Evolutionary conservation across 1,140 invertebrate species (phyloP).

Genomic region (Homalodisca vitripennis): DNA sequence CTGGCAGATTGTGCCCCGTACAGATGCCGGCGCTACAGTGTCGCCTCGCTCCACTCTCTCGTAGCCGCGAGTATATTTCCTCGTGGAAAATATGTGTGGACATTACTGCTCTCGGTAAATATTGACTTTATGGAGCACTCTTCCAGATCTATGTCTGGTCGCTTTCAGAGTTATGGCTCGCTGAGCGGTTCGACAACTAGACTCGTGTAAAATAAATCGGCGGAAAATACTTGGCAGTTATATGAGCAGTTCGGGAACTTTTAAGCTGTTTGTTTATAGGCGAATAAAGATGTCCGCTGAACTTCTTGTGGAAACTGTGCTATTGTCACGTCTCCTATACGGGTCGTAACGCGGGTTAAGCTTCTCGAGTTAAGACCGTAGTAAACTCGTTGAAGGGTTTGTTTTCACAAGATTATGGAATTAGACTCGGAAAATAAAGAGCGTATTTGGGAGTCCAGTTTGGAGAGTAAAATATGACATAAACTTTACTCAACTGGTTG

Average conservation of each 20-base stretch:
- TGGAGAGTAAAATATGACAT: too few relatives aligned
- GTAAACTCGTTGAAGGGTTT: too few relatives aligned
- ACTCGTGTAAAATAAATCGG: conserved; percentile 17
- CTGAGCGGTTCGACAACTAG: not conserved
- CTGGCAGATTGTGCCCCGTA: not conserved
- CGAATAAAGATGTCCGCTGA: conserved; percentile 18
- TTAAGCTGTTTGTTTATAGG: conserved; percentile 25
- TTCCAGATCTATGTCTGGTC: not conserved
- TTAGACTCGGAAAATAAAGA: too few relatives aligned
- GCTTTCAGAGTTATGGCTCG: too few relatives aligned
- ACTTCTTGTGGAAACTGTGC: not conserved
- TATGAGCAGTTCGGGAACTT: conserved; percentile 6
- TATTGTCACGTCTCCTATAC: not conserved
- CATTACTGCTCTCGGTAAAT: not conserved
- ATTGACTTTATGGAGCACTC: not conserved
- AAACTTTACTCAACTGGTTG: too few relatives aligned
- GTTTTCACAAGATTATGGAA: too few relatives aligned
- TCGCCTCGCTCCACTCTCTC: not conserved
- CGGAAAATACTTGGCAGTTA: conserved; percentile 19
- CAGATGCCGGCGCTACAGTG: not conserved
- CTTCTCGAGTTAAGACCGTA: not conserved
- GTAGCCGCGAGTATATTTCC: not conserved
- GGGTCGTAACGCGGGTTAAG: not conserved
- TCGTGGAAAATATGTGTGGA: not conserved
- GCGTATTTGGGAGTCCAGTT: too few relatives aligned